Conservation (phyloP, 1,140 invertebrate species). For the Orussus abietinus region DNA sequence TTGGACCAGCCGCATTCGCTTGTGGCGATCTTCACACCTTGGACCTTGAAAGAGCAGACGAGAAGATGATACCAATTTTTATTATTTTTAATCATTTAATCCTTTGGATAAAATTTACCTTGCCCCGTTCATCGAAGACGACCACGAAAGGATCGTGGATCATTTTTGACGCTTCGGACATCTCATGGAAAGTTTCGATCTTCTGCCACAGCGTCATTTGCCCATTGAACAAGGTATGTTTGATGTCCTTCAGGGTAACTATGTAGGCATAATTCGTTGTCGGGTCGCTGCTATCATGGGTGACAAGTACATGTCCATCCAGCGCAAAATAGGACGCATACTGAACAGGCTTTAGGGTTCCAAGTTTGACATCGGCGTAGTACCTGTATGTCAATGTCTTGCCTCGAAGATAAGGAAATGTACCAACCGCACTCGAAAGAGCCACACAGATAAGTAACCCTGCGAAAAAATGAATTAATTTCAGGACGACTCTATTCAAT, state of each 20-base stretch:
- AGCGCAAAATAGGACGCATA: constrained; percentile 40
- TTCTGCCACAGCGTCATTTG: constrained; percentile 4
- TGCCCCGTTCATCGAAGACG: constrained; percentile 29
- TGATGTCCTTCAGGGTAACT: constrained; percentile 34
- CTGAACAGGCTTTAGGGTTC: constrained; percentile 33
- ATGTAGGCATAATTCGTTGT: constrained; percentile 24
- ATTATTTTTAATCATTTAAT: constrained; percentile 25
- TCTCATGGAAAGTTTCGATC: constrained; percentile 5
- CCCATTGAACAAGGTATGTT: constrained; percentile 42
- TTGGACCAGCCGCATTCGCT: constrained; percentile 33
- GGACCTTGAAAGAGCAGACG: constrained; percentile 19
- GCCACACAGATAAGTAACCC: constrained; percentile 24
- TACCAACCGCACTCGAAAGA: constrained; percentile 20
- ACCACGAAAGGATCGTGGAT: constrained; percentile 38
- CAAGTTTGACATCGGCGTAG: constrained; percentile 35
- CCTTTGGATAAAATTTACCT: constrained; percentile 19
- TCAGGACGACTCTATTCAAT: too few species aligned
- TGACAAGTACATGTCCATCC: constrained; percentile 35
- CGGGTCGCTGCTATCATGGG: constrained; percentile 24
- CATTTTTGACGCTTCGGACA: constrained; percentile 22
- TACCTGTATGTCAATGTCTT: constrained; percentile 46
- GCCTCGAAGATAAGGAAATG: constrained; percentile 31
- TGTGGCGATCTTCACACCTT: constrained; percentile 28
- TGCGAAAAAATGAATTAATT: constrained; percentile 18
- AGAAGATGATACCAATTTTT: too few species aligned